Conservation (phyloP, 1,140 invertebrate genomes). For the Ditylenchus dipsaci region DNA sequence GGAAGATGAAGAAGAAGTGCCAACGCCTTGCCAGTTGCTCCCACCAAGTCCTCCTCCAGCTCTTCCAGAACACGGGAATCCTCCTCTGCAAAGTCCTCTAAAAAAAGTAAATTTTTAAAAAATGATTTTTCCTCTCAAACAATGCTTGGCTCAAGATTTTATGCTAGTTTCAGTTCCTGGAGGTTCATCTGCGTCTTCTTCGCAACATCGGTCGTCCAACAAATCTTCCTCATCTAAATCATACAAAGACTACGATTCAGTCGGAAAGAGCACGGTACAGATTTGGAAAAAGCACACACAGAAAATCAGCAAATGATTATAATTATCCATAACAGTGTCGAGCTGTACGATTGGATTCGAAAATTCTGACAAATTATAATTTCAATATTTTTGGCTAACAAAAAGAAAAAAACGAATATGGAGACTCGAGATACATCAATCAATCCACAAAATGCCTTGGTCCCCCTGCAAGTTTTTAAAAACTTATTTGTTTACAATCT, state of each 20-base stretch:
- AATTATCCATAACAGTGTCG: not conserved
- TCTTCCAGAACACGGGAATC: not conserved
- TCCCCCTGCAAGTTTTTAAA: too few species aligned
- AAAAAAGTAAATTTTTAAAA: constrained; percentile 8
- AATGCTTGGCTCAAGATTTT: not conserved
- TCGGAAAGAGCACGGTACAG: constrained; percentile 29
- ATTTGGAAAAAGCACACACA: not conserved
- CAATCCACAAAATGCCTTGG: too few species aligned
- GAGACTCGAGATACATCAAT: not conserved
- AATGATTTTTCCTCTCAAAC: not conserved
- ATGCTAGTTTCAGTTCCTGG: not conserved
- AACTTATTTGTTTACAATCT: too few species aligned
- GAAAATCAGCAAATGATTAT: not conserved
- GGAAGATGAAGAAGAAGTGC: constrained; percentile 50
- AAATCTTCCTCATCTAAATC: constrained; percentile 11
- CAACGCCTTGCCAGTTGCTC: constrained; percentile 9
- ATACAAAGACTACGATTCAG: constrained; percentile 30
- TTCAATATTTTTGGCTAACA: not conserved
- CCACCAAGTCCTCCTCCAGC: constrained; percentile 8
- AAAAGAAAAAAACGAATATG: too few species aligned
- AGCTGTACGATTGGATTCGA: too few species aligned
- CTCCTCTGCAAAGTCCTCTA: not conserved
- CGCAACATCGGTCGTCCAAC: not conserved
- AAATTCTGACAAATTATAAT: too few species aligned
- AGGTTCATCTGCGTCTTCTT: not conserved